Evolutionary conservation across 2,888 invertebrate genomes (phyloP).

Genomic region (Lamellibrachia satsuma): DNA sequence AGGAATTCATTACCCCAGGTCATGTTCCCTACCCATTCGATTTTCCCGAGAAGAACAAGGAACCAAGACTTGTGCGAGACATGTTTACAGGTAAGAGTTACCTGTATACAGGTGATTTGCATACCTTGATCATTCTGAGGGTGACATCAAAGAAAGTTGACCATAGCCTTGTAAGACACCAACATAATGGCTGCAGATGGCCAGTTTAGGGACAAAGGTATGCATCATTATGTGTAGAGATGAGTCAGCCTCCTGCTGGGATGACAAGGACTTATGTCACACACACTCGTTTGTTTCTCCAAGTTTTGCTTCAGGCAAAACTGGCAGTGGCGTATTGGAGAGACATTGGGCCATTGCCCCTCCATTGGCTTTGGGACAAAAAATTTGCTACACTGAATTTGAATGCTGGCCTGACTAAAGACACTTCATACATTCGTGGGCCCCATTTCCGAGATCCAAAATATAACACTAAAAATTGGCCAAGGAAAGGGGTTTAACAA

Average conservation of each 20-base stretch:
- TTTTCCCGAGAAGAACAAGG: background rate
- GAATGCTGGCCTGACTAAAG: no score
- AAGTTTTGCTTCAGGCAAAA: background rate
- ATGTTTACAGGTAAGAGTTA: background rate
- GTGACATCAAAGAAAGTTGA: background rate
- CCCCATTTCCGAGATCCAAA: no score
- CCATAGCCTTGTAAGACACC: background rate
- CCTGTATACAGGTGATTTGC: background rate
- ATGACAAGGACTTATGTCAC: background rate
- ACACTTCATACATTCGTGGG: no score
- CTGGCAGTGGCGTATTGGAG: no score
- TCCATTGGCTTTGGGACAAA: no score
- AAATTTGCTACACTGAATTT: no score
- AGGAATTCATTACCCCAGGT: background rate
- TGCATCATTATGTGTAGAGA: background rate
- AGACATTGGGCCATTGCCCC: no score
- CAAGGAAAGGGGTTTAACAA: background rate
- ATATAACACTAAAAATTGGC: background rate
- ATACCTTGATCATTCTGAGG: background rate
- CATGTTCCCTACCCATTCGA: background rate
- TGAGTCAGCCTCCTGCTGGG: background rate
- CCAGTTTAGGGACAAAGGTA: background rate
- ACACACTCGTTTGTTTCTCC: background rate
- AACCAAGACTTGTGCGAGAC: background rate
- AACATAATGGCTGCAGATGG: background rate